These are phyloP conservation scores for Cheumatopsyche charites DNA, from an alignment of 1,140 invertebrate genomes.

Conservation along the genomic window DNA sequence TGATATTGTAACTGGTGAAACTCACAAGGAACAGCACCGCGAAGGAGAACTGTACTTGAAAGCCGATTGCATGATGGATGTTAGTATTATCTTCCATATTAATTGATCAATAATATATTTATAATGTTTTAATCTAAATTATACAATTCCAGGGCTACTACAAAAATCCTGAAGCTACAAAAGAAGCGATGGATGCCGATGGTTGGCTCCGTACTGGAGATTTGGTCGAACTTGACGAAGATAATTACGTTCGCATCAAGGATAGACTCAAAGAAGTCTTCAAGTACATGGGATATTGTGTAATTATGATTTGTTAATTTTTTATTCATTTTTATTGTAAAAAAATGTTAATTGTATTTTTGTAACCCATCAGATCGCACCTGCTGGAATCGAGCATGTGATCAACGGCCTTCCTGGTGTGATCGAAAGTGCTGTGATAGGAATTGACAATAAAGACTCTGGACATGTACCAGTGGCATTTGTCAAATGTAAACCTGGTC, in stretches of 20 bases:
- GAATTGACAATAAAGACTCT: conserved; percentile 64
- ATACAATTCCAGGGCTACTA: conserved; percentile 61
- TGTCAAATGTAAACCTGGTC: conserved; percentile 59
- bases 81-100: conserved; percentile 1
- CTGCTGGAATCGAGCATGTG: conserved; percentile 68
- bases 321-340: no score
- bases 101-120: background rate
- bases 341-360: conserved; percentile 2
- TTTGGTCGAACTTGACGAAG: conserved; percentile 70
- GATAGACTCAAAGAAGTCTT: conserved; percentile 77
- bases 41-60: conserved; percentile 31
- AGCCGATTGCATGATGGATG: conserved; percentile 31
- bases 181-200: conserved; percentile 66
- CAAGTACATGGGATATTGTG: conserved; percentile 61
- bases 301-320: conserved; percentile 3
- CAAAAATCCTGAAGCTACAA: conserved; percentile 65
- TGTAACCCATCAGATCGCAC: conserved; percentile 52
- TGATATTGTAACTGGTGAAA: conserved; percentile 3
- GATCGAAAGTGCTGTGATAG: conserved; percentile 71
- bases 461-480: conserved; percentile 72
- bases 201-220: conserved; percentile 80
- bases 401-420: conserved; percentile 69
- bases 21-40: background rate
- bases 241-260: conserved; percentile 68
- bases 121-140: background rate